Conservation (phyloP, 2,888 invertebrate species). For the Oligia strigilis region DNA sequence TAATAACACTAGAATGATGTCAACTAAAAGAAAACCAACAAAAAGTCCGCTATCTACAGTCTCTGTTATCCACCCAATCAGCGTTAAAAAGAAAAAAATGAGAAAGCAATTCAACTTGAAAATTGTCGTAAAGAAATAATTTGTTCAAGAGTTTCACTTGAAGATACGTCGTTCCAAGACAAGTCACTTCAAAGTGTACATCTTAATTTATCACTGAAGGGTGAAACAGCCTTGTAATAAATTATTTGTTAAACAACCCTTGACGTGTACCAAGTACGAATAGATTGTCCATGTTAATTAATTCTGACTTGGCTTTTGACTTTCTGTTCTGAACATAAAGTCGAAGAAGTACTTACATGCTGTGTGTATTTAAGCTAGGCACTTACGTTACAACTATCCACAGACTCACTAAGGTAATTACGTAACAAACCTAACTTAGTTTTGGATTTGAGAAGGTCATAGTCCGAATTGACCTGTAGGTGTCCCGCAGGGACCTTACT, state of each 20-base stretch:
- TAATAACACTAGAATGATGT: neutral
- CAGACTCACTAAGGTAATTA: constrained; percentile 29
- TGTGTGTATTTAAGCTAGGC: constrained; percentile 18
- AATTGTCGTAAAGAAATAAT: constrained; percentile 49
- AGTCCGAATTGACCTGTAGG: constrained; percentile 22
- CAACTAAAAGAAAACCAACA: neutral
- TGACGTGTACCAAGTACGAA: constrained; percentile 43
- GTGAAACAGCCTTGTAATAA: constrained; percentile 50
- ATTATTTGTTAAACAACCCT: constrained; percentile 57
- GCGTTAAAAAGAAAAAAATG: constrained; percentile 9
- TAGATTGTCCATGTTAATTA: constrained; percentile 52
- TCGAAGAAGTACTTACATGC: neutral
- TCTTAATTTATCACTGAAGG: constrained; percentile 60
- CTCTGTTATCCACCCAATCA: neutral
- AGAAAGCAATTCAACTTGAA: constrained; percentile 41
- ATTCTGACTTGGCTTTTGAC: constrained; percentile 48
- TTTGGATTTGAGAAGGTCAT: constrained; percentile 20
- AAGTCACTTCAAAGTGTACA: constrained; percentile 50
- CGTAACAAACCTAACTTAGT: constrained; percentile 13
- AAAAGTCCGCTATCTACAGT: neutral
- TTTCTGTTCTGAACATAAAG: constrained; percentile 21
- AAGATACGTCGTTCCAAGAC: constrained; percentile 40
- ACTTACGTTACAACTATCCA: constrained; percentile 19
- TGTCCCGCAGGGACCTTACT: constrained; percentile 22
- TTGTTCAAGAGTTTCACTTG: constrained; percentile 48